These are phyloP conservation scores for Pterocles burchelli DNA, from an alignment of 2,113 vertebrate genomes.

Conservation along the genomic window DNA sequence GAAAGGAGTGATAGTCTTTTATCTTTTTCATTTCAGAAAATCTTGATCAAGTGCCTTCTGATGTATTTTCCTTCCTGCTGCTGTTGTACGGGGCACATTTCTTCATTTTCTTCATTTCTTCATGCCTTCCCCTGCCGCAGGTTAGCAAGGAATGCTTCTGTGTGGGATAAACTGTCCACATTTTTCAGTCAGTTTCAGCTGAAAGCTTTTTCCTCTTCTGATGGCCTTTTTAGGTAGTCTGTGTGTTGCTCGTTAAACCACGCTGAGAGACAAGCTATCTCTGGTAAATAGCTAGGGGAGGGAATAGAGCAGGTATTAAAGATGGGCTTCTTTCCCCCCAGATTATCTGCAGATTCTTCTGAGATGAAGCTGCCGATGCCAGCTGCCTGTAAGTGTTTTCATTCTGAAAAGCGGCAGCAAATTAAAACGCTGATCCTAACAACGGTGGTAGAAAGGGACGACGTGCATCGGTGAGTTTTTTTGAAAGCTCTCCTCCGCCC, in stretches of 20 bases:
- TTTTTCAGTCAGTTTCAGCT: not conserved
- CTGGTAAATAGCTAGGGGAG: not conserved
- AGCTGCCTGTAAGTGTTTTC: not conserved
- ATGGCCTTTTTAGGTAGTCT: not conserved
- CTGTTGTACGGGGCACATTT: not conserved
- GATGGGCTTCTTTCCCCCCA: not conserved
- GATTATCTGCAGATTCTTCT: not conserved
- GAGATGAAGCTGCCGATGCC: not conserved
- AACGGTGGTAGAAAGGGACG: not conserved
- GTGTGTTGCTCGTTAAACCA: accelerated
- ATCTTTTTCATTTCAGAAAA: not conserved
- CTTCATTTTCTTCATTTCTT: not conserved
- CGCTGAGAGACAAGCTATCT: not conserved
- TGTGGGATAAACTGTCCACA: accelerated
- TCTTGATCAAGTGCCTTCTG: not conserved
- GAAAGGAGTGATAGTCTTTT: not conserved
- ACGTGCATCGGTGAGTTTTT: not conserved
- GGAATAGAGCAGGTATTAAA: not conserved
- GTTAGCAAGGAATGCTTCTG: not conserved
- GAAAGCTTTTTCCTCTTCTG: not conserved
- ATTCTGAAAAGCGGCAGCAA: not conserved
- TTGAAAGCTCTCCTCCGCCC: not conserved
- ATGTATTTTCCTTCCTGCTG: not conserved
- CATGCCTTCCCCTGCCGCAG: not conserved
- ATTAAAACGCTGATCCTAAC: not conserved